phyloP scores from a whole-genome alignment of 2,888 invertebrate genomes.

The Chrysolina haemoptera region DNA sequence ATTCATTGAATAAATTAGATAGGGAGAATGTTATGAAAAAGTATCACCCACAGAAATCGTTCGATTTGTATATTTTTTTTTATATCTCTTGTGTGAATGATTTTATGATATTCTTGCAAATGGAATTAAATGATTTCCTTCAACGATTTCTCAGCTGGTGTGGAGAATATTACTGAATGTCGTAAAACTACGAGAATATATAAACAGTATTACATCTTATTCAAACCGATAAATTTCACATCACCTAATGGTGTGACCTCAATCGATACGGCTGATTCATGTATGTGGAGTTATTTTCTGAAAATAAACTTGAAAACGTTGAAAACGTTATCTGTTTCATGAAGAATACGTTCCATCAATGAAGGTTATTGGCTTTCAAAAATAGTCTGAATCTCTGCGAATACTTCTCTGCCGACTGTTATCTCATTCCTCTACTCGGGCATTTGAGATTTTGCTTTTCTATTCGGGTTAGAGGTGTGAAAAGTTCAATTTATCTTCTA shows the following conservation, averaged over 20 bases:
- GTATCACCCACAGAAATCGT: too few relatives aligned
- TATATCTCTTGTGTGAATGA: too few relatives aligned
- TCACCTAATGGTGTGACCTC: constrained; percentile 9
- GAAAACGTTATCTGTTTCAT: neutral
- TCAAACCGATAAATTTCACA: neutral
- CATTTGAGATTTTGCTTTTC: neutral
- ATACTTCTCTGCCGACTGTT: neutral
- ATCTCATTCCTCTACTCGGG: neutral
- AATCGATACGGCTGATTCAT: neutral
- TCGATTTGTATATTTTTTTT: too few relatives aligned
- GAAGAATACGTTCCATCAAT: neutral
- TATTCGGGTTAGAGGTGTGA: neutral
- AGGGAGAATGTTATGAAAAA: too few relatives aligned
- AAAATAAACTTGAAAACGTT: neutral
- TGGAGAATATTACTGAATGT: too few relatives aligned
- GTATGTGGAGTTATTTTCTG: constrained; percentile 3
- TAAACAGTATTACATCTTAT: neutral
- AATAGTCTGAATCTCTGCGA: neutral
- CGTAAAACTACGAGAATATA: neutral
- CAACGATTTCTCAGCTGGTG: too few relatives aligned
- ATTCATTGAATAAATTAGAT: too few relatives aligned
- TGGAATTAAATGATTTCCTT: too few relatives aligned
- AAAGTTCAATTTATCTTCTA: too few relatives aligned
- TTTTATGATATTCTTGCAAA: too few relatives aligned
- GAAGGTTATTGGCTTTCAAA: neutral